Evolutionary conservation across 2,797 vertebrate genomes (phyloP).

Genomic region (Myoxocephalus aenaeus): DNA sequence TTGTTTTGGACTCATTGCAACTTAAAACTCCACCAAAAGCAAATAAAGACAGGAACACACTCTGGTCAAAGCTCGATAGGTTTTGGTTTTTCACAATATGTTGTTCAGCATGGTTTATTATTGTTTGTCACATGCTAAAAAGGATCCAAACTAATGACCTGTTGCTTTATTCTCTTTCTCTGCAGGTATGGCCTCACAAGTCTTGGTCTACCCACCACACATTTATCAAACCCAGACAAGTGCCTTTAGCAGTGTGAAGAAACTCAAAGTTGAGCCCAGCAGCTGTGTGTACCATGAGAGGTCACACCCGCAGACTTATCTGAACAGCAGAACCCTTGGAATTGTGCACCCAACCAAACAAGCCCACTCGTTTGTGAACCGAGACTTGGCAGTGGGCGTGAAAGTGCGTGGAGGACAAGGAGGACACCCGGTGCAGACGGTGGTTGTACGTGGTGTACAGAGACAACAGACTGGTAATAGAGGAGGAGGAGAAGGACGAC

Average conservation of each 20-base stretch:
- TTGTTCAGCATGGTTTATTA: slow-evolving; percentile 8
- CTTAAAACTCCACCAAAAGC: slow-evolving; percentile 3
- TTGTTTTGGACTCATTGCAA: slow-evolving; percentile 13
- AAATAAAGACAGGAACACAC: slow-evolving; percentile 29
- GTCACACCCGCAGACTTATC: slow-evolving; percentile 91
- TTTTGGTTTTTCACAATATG: slow-evolving; percentile 30
- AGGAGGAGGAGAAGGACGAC: slow-evolving; percentile 51
- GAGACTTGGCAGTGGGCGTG: slow-evolving; percentile 86
- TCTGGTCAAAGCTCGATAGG: slow-evolving; percentile 11
- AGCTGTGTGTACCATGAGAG: slow-evolving; percentile 97
- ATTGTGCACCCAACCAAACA: slow-evolving; percentile 89
- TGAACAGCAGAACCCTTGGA: slow-evolving; percentile 95
- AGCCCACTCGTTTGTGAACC: slow-evolving; percentile 90
- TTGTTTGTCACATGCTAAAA: slow-evolving; percentile 1
- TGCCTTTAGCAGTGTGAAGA: slow-evolving; percentile 99
- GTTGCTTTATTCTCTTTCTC: slow-evolving; percentile 53
- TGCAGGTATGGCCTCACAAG: slow-evolving; percentile 99
- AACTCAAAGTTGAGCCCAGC: slow-evolving; percentile 99
- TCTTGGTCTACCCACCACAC: slow-evolving; percentile 99
- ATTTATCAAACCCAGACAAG: slow-evolving; percentile 99
- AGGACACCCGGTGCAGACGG: slow-evolving; percentile 90
- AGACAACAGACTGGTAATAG: slow-evolving; percentile 76
- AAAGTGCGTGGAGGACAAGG: slow-evolving; percentile 87
- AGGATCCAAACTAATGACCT: slow-evolving; percentile 38
- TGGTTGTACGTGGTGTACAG: slow-evolving; percentile 92